phyloP scores from a whole-genome alignment of 2,797 vertebrate genomes.

The Sparidentex hasta region DNA sequence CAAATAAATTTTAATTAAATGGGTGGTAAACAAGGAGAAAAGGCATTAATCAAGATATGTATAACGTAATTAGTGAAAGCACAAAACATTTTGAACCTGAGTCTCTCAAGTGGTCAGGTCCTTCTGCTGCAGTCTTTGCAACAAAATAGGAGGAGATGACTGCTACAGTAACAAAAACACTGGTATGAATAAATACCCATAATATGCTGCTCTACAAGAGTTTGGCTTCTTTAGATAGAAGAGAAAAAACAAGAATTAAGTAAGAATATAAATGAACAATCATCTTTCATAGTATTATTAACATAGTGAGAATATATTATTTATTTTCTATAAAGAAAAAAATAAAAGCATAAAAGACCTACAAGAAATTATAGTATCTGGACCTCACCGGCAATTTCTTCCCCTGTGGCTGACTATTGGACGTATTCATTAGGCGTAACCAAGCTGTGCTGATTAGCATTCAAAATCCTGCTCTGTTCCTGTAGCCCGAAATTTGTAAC shows the following conservation, averaged over 20 bases:
- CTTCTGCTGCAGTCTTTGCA: not conserved
- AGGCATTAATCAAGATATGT: not conserved
- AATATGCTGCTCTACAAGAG: not conserved
- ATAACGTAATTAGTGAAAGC: not conserved
- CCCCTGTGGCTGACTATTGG: slow-evolving; percentile 51
- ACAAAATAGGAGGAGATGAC: not conserved
- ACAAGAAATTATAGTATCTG: slow-evolving; percentile 25
- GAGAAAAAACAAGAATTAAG: not conserved
- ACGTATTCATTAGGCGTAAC: slow-evolving; percentile 63
- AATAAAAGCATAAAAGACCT: not conserved
- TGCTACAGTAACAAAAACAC: not conserved
- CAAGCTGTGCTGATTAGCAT: slow-evolving; percentile 75
- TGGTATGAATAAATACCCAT: not conserved
- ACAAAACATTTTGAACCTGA: not conserved
- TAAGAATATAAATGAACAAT: not conserved
- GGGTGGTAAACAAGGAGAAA: slow-evolving; percentile 1
- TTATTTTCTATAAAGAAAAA: slow-evolving; percentile 1
- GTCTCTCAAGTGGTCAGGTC: not conserved
- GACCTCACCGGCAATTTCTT: slow-evolving; percentile 26
- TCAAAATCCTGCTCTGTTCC: slow-evolving; percentile 64
- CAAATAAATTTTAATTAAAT: not conserved
- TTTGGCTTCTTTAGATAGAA: not conserved
- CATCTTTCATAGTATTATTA: too few species aligned
- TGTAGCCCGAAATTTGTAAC: slow-evolving; percentile 77
- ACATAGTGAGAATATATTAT: not conserved